Base-by-base conservation (phyloP, 2,797 vertebrate species). In the Dermochelys coriacea region DNA sequence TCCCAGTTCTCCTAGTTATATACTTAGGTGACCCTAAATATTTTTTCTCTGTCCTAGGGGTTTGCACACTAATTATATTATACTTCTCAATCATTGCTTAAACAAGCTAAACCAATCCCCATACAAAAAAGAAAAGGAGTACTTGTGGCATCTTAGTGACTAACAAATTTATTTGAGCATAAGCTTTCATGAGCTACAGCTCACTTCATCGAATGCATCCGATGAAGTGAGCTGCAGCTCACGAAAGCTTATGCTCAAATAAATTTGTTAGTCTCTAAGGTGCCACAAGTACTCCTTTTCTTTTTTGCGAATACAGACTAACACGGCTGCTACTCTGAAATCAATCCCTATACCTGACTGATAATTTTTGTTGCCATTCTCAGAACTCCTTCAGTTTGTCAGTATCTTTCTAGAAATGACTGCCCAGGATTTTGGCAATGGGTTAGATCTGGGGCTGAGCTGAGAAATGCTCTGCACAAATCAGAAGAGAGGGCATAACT, bases 41-140 rank as follows among this genome's bases (percentile, higher is more conserved):
- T 84, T 31, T 27, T 91, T 88, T 85, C 37, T 91, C 89, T 9
- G 80, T 89, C 41, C 79, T 49, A 1, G 80, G 75, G 51, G 49
- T 82, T 94, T 57, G 84, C 52, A 85, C 15, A 91, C 64, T 91
- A 86, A 85, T 87, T 91, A 93, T 61, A 81, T 87, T 52, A 52
- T 89, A 80, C 37, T 96, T 93, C 90, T 93, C 93, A 95, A 82
- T 94, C 92, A 81, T 86, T 94, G 90, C 52, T 90, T 37, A 88
- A 90, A 79, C 95, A 96, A 97, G 52, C 52, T 61, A 88, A 90
- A 89, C 77, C 87, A 91, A 91, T 92, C 59, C 85, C 68, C 90
- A 85, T 52, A 91, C 47, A n/a, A n/a, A n/a, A n/a, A n/a, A n/a
- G n/a, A n/a, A n/a, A n/a, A n/a, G n/a, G n/a, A n/a, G n/a, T n/a